Conservation (phyloP, 2,113 vertebrate species). For the Pygoscelis adeliae region DNA sequence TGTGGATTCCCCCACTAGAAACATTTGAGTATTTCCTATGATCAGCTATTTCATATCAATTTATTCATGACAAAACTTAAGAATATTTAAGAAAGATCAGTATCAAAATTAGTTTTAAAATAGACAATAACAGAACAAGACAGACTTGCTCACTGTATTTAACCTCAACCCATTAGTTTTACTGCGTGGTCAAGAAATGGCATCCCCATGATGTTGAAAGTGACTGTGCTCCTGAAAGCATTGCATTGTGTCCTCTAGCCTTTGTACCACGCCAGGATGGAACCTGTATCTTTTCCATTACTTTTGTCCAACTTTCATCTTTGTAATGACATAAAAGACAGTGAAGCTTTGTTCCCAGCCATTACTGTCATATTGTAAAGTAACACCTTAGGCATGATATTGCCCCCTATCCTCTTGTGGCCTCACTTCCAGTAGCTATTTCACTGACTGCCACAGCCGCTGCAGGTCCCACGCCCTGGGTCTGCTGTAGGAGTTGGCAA, state of each 20-base stretch:
- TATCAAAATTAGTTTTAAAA: not conserved
- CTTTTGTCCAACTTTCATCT: not conserved
- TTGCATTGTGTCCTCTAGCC: too few relatives aligned
- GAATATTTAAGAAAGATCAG: not conserved
- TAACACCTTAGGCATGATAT: not conserved
- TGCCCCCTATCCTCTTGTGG: not conserved
- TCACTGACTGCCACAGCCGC: not conserved
- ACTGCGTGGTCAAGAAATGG: not conserved
- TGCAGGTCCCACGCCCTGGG: rapidly evolving
- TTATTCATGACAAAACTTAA: not conserved
- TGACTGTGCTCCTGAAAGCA: not conserved
- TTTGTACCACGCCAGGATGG: not conserved
- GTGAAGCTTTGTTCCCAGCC: not conserved
- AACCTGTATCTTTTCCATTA: not conserved
- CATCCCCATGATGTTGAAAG: not conserved
- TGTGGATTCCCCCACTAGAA: not conserved
- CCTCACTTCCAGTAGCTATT: not conserved
- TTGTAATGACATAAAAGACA: not conserved
- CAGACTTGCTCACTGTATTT: not conserved
- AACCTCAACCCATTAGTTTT: not conserved
- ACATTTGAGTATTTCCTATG: not conserved
- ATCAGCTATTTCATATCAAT: not conserved
- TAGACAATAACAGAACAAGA: not conserved
- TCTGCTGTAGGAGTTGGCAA: not conserved
- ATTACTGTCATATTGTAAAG: not conserved